phyloP scores from a whole-genome alignment of 2,888 invertebrate species.

The Panzeria rudis region DNA sequence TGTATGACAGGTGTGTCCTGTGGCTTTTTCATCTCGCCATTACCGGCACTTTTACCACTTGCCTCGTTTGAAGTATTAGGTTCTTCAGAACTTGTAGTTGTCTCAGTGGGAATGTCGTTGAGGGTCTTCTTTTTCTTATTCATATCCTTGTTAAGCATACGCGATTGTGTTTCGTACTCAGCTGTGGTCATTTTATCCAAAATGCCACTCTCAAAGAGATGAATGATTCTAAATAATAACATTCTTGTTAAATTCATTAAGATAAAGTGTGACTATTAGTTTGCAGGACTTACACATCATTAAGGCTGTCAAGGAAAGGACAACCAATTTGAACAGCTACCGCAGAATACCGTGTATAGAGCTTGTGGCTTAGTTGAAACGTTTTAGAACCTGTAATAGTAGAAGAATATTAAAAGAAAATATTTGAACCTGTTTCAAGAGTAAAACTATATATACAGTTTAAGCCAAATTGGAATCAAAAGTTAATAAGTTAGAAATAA shows the following conservation, averaged over 20 bases:
- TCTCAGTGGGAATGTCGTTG: conserved; percentile 45
- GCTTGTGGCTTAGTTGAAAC: conserved; percentile 89
- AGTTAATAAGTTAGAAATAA: too few species aligned
- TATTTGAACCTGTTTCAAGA: too few species aligned
- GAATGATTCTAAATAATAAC: conserved; percentile 86
- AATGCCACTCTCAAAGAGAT: conserved; percentile 90
- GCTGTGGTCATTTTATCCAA: conserved; percentile 90
- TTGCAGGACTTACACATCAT: conserved; percentile 86
- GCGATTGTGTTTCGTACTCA: conserved; percentile 89
- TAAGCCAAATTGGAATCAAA: too few species aligned
- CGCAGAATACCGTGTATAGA: conserved; percentile 91
- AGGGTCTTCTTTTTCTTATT: conserved; percentile 52
- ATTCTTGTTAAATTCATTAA: conserved; percentile 41
- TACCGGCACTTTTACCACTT: conserved; percentile 67
- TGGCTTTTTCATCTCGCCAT: conserved; percentile 67
- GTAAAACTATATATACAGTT: too few species aligned
- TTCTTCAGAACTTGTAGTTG: conserved; percentile 75
- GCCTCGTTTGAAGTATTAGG: conserved; percentile 74
- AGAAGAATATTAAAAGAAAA: background rate
- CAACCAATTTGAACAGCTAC: conserved; percentile 91
- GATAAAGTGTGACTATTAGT: background rate
- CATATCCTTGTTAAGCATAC: conserved; percentile 82
- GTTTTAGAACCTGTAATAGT: conserved; percentile 77
- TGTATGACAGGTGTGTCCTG: conserved; percentile 83
- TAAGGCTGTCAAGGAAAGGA: conserved; percentile 89